These are phyloP conservation scores for Nematostella vectensis DNA, from an alignment of 92 coral and sea anemone genomes.

Conservation along the genomic window DNA sequence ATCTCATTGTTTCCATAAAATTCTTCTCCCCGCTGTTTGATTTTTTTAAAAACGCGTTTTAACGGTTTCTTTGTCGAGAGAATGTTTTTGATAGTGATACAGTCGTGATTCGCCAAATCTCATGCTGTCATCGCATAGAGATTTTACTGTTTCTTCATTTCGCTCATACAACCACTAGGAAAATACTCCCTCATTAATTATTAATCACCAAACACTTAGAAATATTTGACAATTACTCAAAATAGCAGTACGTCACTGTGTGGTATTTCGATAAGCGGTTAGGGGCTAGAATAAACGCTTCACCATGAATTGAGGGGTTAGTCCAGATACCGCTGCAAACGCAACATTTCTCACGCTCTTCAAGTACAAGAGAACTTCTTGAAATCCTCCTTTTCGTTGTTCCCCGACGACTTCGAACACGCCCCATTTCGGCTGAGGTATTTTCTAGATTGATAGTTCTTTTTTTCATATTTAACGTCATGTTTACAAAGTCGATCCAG, in stretches of 20 bases:
- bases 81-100: background rate
- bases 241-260: background rate
- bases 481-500: too few species aligned
- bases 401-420: too few species aligned
- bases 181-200: constrained; percentile 1
- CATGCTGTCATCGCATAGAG: background rate
- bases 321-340: too few species aligned
- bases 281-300: too few species aligned
- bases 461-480: too few species aligned
- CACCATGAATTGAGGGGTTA: too few species aligned
- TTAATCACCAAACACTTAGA: constrained; percentile 2
- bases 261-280: background rate
- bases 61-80: background rate
- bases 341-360: too few species aligned
- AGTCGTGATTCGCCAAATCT: background rate
- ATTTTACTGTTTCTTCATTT: background rate
- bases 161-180: constrained; percentile 2
- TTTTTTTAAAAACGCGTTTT: background rate
- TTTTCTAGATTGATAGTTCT: too few species aligned
- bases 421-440: too few species aligned
- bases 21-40: constrained; percentile 2
- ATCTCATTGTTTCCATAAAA: background rate
- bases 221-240: constrained; percentile 1
- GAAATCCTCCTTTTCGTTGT: too few species aligned
- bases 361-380: too few species aligned